A percentile compares a stretch with the other conserved stretches of the same genome.
phyloP scores from a whole-genome alignment of 1,140 invertebrate species.

The Cepaea nemoralis region DNA sequence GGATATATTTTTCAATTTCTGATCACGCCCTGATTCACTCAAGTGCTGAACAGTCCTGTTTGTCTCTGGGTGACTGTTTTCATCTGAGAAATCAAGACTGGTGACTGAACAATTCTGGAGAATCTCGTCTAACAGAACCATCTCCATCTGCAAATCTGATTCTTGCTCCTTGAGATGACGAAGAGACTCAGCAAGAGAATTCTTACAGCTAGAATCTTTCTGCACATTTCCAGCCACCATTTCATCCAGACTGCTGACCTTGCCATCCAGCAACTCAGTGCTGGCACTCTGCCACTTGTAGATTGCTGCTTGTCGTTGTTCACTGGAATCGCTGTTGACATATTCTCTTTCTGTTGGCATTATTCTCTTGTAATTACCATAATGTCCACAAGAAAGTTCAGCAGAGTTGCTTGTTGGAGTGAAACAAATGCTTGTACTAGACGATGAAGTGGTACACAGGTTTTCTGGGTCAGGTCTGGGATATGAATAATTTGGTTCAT shows the following conservation, averaged over 20 bases:
- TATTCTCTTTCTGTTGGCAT: conserved; percentile 2
- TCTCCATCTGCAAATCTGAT: conserved; percentile 59
- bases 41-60: too few relatives aligned
- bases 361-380: conserved; percentile 30
- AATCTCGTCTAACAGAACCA: conserved; percentile 66
- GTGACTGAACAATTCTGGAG: conserved; percentile 51
- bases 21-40: not conserved
- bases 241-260: conserved; percentile 12
- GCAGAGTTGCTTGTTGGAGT: not conserved
- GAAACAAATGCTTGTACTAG: not conserved
- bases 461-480: conserved; percentile 3
- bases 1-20: not conserved
- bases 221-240: not conserved
- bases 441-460: not conserved
- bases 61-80: not conserved
- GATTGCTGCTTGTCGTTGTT: not conserved
- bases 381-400: not conserved
- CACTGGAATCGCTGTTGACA: not conserved
- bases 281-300: conserved; percentile 25
- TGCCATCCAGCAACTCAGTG: not conserved
- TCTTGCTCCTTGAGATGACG: conserved; percentile 58
- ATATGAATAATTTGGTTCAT: not conserved
- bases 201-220: conserved; percentile 20
- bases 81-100: conserved; percentile 6
- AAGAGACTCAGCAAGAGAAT: conserved; percentile 42